phyloP scores from a whole-genome alignment of 30 jellyfish, hydroid and myxozoan genomes.

The Cassiopea andromeda region DNA sequence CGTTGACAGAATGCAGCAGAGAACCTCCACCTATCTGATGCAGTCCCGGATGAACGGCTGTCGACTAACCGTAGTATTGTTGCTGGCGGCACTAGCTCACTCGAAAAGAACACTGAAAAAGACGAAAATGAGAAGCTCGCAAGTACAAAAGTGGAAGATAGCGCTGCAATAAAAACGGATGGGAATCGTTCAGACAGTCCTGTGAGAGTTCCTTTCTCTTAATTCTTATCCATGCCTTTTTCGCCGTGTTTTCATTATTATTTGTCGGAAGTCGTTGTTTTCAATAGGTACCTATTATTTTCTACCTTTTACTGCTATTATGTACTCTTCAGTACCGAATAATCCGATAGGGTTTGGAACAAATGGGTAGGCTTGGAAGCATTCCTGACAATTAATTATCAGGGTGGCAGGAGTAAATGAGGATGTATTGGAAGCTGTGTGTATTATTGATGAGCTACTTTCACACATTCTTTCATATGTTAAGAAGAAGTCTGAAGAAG shows the following conservation, averaged over 20 bases:
- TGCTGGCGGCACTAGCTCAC: not conserved
- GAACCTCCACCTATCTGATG: slow-evolving; percentile 41
- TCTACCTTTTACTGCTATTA: too few species aligned
- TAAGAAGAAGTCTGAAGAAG: too few species aligned
- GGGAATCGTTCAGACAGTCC: slow-evolving; percentile 75
- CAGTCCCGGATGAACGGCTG: slow-evolving; percentile 47
- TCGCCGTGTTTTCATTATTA: not conserved
- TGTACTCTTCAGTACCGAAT: too few species aligned
- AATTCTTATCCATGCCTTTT: not conserved
- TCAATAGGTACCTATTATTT: too few species aligned
- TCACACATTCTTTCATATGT: too few species aligned
- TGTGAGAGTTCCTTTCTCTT: slow-evolving; percentile 17
- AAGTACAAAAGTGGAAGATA: not conserved
- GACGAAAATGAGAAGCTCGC: not conserved
- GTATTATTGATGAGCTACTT: too few species aligned
- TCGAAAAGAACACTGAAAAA: not conserved
- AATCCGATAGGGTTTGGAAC: too few species aligned
- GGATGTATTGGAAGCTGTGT: too few species aligned
- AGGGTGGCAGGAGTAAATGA: too few species aligned
- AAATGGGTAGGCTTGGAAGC: too few species aligned
- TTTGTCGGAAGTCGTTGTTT: too few species aligned
- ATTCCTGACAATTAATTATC: too few species aligned
- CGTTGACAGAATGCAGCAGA: slow-evolving; percentile 60
- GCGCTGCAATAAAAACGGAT: slow-evolving; percentile 9
- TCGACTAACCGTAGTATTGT: not conserved